Conservation (phyloP, 1,140 invertebrate genomes). For the Xylocopa sonorina region DNA sequence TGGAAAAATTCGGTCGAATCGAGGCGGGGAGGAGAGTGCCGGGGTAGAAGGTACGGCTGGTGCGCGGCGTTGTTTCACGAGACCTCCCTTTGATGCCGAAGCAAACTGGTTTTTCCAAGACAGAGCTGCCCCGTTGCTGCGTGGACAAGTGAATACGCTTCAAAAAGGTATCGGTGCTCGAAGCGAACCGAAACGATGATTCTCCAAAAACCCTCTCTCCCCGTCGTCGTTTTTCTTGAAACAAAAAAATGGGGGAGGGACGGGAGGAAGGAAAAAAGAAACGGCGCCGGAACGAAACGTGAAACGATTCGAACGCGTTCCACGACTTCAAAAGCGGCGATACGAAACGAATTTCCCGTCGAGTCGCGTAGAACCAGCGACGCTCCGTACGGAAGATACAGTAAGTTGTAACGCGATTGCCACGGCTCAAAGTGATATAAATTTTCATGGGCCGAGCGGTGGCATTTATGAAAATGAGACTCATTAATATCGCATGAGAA, state of each 20-base stretch:
- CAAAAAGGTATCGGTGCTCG: conserved; percentile 18
- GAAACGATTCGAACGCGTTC: conserved; percentile 10
- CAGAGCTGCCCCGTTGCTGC: conserved; percentile 2
- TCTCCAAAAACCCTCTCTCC: conserved; percentile 2
- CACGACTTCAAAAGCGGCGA: conserved; percentile 20
- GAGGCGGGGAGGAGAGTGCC: not conserved
- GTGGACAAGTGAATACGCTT: conserved; percentile 15
- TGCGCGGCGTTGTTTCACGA: conserved; percentile 2
- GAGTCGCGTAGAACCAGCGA: not conserved
- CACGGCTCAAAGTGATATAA: conserved; percentile 38
- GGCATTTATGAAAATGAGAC: conserved; percentile 63
- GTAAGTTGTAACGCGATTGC: conserved; percentile 34
- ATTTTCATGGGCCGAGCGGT: conserved; percentile 41
- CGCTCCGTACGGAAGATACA: not conserved
- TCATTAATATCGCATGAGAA: conserved; percentile 64
- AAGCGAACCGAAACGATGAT: conserved; percentile 4
- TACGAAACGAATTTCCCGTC: conserved; percentile 19
- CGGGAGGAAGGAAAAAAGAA: not conserved
- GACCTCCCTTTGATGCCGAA: conserved; percentile 8
- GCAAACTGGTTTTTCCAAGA: conserved; percentile 26
- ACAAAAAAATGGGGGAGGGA: not conserved
- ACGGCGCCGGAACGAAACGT: conserved; percentile 11
- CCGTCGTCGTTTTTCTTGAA: too few relatives aligned
- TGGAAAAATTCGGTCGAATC: too few relatives aligned
- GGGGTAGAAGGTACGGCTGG: not conserved